Evolutionary conservation across 2,888 invertebrate species (phyloP).

Genomic region (Tenthredo livida): DNA sequence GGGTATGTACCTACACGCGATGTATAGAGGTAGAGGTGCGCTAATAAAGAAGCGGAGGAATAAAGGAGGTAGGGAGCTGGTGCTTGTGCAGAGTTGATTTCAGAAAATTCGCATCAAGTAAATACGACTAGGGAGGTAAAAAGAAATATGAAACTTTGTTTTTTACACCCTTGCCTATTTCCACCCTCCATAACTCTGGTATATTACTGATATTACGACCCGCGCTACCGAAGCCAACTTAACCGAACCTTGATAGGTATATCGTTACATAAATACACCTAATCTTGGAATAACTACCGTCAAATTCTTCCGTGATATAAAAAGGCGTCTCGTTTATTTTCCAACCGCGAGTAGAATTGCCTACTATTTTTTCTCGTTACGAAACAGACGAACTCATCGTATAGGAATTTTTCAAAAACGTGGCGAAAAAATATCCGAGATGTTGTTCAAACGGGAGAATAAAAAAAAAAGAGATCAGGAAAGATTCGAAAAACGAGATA

Average conservation of each 20-base stretch:
- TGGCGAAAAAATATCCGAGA: background rate
- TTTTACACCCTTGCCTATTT: background rate
- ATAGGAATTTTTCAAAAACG: background rate
- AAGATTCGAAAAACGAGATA: background rate
- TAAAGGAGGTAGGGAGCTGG: background rate
- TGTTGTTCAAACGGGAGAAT: background rate
- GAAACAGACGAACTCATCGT: background rate
- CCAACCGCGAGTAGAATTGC: background rate
- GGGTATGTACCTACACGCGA: constrained; percentile 38
- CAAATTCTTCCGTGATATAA: background rate
- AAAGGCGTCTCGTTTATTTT: background rate
- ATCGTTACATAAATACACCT: background rate
- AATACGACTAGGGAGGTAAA: background rate
- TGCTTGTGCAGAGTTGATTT: constrained; percentile 15
- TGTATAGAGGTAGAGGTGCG: constrained; percentile 13
- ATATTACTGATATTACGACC: constrained; percentile 37
- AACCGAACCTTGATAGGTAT: background rate
- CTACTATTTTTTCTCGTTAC: background rate
- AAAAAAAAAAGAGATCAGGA: background rate
- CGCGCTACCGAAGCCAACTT: background rate
- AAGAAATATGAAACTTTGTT: constrained; percentile 28
- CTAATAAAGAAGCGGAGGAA: constrained; percentile 8
- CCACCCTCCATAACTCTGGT: background rate
- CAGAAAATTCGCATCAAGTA: constrained; percentile 28
- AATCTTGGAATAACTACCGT: background rate